Evolutionary conservation across 2,113 vertebrate genomes (phyloP).

Genomic region (Argyrosomus japonicus): DNA sequence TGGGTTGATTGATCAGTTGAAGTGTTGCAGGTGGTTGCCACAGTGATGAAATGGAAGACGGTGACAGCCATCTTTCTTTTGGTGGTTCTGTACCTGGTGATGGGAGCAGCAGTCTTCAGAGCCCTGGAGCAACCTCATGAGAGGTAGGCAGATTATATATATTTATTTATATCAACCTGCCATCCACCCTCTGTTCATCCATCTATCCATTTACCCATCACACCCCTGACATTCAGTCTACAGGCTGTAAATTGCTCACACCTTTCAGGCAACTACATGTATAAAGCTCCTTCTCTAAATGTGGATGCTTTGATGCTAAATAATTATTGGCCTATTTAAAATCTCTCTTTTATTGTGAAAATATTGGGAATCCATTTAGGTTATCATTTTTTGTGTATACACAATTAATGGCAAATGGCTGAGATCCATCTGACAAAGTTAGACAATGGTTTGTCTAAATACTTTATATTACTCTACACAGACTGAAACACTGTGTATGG

Average conservation of each 20-base stretch:
- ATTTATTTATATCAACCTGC: neutral
- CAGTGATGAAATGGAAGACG: constrained; percentile 99
- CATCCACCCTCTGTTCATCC: neutral
- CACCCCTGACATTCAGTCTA: neutral
- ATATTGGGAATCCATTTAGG: too few relatives aligned
- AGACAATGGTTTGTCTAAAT: neutral
- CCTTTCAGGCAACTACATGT: neutral
- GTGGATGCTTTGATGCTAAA: neutral
- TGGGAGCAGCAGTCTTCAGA: constrained; percentile 95
- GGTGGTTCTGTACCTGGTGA: constrained; percentile 95
- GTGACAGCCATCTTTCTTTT: constrained; percentile 95
- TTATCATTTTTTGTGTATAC: too few relatives aligned
- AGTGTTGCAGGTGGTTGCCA: constrained; percentile 84
- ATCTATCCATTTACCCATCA: neutral
- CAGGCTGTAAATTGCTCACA: neutral
- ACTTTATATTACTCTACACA: too few relatives aligned
- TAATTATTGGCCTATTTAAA: too few relatives aligned
- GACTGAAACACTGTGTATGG: too few relatives aligned
- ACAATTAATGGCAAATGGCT: too few relatives aligned
- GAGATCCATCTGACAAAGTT: too few relatives aligned
- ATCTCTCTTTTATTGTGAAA: too few relatives aligned
- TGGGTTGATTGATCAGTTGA: constrained; percentile 51
- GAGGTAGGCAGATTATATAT: constrained; percentile 75
- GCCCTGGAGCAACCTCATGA: constrained; percentile 94
- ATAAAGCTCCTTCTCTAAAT: neutral